phyloP scores from a whole-genome alignment of 2,797 vertebrate species.

The Morelia viridis region DNA sequence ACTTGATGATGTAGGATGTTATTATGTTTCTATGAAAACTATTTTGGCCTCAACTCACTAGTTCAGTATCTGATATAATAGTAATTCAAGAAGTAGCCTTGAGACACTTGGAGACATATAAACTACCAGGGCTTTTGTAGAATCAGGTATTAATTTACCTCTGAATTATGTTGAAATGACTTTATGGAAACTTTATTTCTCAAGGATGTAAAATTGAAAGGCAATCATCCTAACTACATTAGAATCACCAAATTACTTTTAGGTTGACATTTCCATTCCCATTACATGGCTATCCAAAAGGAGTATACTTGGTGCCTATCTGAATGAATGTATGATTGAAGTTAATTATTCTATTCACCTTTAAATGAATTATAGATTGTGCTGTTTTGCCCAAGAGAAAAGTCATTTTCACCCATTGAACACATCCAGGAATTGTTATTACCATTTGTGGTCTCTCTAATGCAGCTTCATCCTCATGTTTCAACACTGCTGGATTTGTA shows the following conservation, averaged over 20 bases:
- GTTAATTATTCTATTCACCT: slow-evolving; percentile 26
- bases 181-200: slow-evolving; percentile 18
- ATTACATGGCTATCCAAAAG: slow-evolving; percentile 28
- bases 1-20: not conserved
- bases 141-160: slow-evolving; percentile 18
- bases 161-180: slow-evolving; percentile 15
- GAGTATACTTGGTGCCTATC: slow-evolving; percentile 15
- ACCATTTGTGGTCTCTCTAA: slow-evolving; percentile 27
- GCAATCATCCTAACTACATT: slow-evolving; percentile 12
- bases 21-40: not conserved
- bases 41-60: not conserved
- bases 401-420: slow-evolving; percentile 28
- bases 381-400: slow-evolving; percentile 30
- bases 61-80: not conserved
- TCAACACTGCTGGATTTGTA: slow-evolving; percentile 25
- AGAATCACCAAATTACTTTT: slow-evolving; percentile 21
- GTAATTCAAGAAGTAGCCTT: not conserved
- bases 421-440: slow-evolving; percentile 26
- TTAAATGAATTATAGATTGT: slow-evolving; percentile 38
- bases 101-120: not conserved
- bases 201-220: slow-evolving; percentile 24
- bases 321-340: slow-evolving; percentile 35
- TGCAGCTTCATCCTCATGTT: slow-evolving; percentile 29
- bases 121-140: not conserved
- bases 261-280: slow-evolving; percentile 25